These are phyloP conservation scores for Lonchura striata DNA, from an alignment of 2,113 vertebrate genomes.

Conservation along the genomic window DNA sequence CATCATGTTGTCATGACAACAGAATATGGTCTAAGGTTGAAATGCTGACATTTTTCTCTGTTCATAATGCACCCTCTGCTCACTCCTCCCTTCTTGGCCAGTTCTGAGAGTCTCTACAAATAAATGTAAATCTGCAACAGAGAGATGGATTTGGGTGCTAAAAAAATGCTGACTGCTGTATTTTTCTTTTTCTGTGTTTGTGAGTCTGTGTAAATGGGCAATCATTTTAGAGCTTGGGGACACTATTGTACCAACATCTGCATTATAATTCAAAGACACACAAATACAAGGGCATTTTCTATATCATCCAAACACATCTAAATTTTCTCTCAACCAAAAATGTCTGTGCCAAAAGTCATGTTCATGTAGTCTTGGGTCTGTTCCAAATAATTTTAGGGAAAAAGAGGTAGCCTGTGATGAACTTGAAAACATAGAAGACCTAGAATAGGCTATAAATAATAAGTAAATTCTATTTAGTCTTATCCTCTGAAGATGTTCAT, in stretches of 20 bases:
- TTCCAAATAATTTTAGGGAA: neutral
- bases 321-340: conserved; percentile 27
- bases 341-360: neutral
- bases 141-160: conserved; percentile 16
- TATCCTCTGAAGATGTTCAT: neutral
- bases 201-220: neutral
- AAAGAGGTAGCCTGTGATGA: neutral
- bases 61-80: conserved; percentile 54
- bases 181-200: conserved; percentile 28
- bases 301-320: neutral
- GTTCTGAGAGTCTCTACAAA: conserved; percentile 41
- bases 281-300: neutral
- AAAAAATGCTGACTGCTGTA: conserved; percentile 24
- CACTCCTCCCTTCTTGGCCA: conserved; percentile 31
- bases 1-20: conserved; percentile 76
- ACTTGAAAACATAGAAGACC: neutral
- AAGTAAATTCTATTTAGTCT: conserved; percentile 10
- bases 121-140: conserved; percentile 50
- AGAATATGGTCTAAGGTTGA: conserved; percentile 54
- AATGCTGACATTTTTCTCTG: conserved; percentile 65
- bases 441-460: neutral
- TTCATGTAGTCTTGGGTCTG: neutral
- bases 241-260: conserved; percentile 1
- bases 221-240: conserved; percentile 37
- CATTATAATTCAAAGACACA: neutral